Conservation (phyloP, 2,888 invertebrate species). For the Tipula vernalis region DNA sequence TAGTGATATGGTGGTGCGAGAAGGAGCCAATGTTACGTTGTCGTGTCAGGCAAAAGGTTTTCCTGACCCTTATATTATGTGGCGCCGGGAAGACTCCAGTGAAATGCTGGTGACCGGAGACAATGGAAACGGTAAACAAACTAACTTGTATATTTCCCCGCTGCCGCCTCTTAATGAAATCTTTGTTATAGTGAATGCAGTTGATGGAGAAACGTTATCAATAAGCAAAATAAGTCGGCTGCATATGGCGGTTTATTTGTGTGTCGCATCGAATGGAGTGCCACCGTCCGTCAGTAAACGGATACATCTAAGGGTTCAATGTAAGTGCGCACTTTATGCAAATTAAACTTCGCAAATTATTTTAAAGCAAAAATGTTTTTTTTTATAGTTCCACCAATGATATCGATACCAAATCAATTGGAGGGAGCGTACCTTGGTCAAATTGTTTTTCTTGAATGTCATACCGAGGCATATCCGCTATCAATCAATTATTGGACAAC, state of each 20-base stretch:
- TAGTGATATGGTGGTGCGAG: slow-evolving; percentile 72
- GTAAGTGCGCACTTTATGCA: slow-evolving; percentile 39
- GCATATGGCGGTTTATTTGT: slow-evolving; percentile 82
- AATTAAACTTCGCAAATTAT: neutral
- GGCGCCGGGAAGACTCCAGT: slow-evolving; percentile 69
- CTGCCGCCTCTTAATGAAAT: neutral
- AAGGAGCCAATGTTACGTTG: slow-evolving; percentile 68
- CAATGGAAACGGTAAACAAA: slow-evolving; percentile 42
- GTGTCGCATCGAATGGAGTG: slow-evolving; percentile 90
- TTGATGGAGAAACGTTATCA: slow-evolving; percentile 66
- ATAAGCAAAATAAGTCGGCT: slow-evolving; percentile 70
- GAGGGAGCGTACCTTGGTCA: slow-evolving; percentile 73
- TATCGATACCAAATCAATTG: slow-evolving; percentile 75
- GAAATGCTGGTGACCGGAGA: slow-evolving; percentile 71
- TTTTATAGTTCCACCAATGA: slow-evolving; percentile 67
- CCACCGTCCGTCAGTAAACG: slow-evolving; percentile 81
- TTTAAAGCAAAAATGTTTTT: too few species aligned
- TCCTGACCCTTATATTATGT: slow-evolving; percentile 77
- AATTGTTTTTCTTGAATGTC: slow-evolving; percentile 68
- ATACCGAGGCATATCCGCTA: slow-evolving; percentile 73
- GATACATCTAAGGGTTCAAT: slow-evolving; percentile 60
- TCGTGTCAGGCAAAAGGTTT: slow-evolving; percentile 70
- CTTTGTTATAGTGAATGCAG: slow-evolving; percentile 55
- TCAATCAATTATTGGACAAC: slow-evolving; percentile 85
- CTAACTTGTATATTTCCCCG: neutral